Conservation (phyloP, 2,888 invertebrate species). For the Trypoxylon attenuatum region DNA sequence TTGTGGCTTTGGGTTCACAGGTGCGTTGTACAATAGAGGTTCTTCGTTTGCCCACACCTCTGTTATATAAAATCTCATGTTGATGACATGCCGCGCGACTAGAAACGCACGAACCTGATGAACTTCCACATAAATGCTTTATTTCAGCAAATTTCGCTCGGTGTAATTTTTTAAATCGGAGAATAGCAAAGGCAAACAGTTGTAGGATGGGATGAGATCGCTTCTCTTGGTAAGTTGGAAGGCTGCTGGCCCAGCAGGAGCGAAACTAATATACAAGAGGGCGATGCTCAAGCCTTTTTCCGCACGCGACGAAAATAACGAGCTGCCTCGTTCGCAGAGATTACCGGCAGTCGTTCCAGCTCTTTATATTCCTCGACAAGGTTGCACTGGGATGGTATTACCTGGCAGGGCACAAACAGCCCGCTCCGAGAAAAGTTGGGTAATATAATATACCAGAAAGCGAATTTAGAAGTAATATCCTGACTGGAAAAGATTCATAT, state of each 20-base stretch:
- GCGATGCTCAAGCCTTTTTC: slow-evolving; percentile 11
- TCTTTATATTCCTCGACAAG: slow-evolving; percentile 11
- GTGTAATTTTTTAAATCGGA: too few relatives aligned
- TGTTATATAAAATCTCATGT: too few relatives aligned
- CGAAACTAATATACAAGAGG: slow-evolving; percentile 13
- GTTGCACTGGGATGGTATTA: slow-evolving; percentile 2
- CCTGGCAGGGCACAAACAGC: background rate
- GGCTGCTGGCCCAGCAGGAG: background rate
- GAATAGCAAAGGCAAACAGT: too few relatives aligned
- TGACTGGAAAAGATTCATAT: background rate
- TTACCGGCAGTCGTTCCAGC: slow-evolving; percentile 19
- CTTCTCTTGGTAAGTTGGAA: too few relatives aligned
- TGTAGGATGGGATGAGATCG: too few relatives aligned
- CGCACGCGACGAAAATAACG: slow-evolving; percentile 28
- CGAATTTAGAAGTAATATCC: slow-evolving; percentile 9
- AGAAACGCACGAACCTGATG: too few relatives aligned
- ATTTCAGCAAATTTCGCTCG: too few relatives aligned
- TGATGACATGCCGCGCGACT: too few relatives aligned
- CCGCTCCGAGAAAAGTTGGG: background rate
- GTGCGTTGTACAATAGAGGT: too few relatives aligned
- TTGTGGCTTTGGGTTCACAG: background rate
- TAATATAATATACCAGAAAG: background rate
- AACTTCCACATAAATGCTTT: too few relatives aligned
- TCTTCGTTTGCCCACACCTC: too few relatives aligned
- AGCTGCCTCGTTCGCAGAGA: slow-evolving; percentile 23